These are phyloP conservation scores for Meles meles DNA, from an alignment of 2,113 vertebrate species.

Conservation along the genomic window DNA sequence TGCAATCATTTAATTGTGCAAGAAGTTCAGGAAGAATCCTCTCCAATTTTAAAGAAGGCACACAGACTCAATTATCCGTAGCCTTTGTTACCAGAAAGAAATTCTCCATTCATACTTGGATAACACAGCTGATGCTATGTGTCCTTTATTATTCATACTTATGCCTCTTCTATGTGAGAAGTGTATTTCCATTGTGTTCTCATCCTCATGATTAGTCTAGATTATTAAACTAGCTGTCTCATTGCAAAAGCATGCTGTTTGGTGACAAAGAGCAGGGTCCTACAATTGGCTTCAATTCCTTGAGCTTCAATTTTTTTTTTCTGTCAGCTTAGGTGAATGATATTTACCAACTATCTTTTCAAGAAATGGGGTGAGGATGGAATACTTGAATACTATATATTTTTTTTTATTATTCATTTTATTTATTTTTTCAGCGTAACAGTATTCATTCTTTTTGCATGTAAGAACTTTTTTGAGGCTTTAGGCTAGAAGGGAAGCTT, in stretches of 20 bases:
- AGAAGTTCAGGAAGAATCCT: neutral
- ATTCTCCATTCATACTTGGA: accelerated
- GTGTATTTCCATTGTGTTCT: no score
- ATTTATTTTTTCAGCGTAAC: no score
- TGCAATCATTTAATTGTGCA: neutral
- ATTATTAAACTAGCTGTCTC: no score
- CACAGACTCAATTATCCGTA: neutral
- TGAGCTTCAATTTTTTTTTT: neutral
- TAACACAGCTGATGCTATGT: neutral
- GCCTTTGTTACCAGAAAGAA: neutral
- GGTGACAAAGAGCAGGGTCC: neutral
- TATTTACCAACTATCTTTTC: neutral
- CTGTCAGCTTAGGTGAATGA: neutral
- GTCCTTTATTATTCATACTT: neutral
- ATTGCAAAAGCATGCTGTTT: neutral
- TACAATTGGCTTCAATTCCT: neutral
- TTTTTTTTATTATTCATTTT: no score
- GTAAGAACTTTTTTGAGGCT: no score
- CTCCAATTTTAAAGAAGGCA: neutral
- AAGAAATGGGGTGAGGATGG: neutral
- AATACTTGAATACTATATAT: neutral
- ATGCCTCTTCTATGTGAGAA: neutral
- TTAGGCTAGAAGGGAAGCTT: no score
- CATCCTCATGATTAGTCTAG: no score
- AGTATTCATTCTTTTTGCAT: no score